Evolutionary conservation across 2,797 vertebrate species (phyloP).

Genomic region (Brachyrhaphis roseni): DNA sequence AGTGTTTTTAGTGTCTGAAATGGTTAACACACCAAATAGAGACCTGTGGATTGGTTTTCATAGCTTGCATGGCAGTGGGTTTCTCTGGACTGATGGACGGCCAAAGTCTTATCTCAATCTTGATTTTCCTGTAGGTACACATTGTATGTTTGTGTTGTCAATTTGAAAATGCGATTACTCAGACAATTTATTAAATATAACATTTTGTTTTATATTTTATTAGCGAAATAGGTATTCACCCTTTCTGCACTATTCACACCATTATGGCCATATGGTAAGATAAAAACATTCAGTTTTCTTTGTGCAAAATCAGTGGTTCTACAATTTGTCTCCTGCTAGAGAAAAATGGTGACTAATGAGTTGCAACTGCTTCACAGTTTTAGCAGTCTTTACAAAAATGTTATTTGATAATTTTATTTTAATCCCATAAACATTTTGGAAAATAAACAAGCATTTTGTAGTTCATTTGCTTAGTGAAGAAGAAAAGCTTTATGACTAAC

Average conservation of each 20-base stretch:
- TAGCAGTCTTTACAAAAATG: neutral
- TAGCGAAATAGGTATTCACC: neutral
- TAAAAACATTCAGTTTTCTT: neutral
- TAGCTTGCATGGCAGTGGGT: neutral
- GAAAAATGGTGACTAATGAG: neutral
- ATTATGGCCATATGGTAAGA: neutral
- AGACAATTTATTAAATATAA: neutral
- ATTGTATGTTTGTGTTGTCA: neutral
- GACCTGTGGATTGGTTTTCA: slow-evolving; percentile 34
- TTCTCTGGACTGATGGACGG: slow-evolving; percentile 32
- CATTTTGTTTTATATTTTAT: neutral
- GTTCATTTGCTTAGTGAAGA: neutral
- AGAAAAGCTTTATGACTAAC: neutral
- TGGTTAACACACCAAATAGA: slow-evolving; percentile 2
- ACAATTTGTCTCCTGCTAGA: neutral
- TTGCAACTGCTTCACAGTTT: neutral
- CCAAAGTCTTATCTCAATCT: slow-evolving; percentile 8
- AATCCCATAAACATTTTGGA: neutral
- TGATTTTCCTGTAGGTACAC: neutral
- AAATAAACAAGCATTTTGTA: neutral
- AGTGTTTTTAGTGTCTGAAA: slow-evolving; percentile 35
- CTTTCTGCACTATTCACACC: neutral
- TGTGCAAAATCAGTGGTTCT: neutral
- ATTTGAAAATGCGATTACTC: neutral
- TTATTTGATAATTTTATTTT: neutral